Evolutionary conservation across 2,888 invertebrate genomes (phyloP).

Genomic region (Synanthedon formicaeformis): DNA sequence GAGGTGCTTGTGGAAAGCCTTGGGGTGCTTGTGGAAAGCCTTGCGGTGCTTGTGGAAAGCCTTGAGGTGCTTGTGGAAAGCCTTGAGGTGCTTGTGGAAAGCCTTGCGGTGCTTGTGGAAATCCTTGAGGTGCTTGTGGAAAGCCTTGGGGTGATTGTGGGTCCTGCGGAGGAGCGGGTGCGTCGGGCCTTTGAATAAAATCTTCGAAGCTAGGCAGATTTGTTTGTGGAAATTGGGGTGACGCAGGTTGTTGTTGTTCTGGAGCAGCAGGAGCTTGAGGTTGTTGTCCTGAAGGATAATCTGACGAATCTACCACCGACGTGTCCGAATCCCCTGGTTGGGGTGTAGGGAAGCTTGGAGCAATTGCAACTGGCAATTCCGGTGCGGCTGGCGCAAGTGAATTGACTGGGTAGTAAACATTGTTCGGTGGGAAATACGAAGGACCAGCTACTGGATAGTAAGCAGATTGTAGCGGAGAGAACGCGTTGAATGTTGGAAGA

Average conservation of each 20-base stretch:
- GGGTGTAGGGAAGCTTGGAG: constrained; percentile 19
- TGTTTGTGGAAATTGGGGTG: constrained; percentile 17
- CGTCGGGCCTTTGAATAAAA: constrained; percentile 3
- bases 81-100: too few relatives aligned
- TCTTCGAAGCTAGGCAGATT: constrained; percentile 16
- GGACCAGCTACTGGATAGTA: constrained; percentile 31
- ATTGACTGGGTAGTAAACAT: constrained; percentile 27
- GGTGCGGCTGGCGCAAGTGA: constrained; percentile 15
- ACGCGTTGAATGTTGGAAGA: constrained; percentile 27
- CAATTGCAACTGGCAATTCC: constrained; percentile 11
- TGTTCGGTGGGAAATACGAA: constrained; percentile 30
- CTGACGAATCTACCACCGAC: constrained; percentile 52
- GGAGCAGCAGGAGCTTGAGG: constrained; percentile 11
- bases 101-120: too few relatives aligned
- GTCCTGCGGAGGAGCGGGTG: constrained; percentile 1
- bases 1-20: constrained; percentile 17
- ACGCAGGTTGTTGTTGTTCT: constrained; percentile 14
- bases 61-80: too few relatives aligned
- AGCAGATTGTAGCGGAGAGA: constrained; percentile 25
- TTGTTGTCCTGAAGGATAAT: constrained; percentile 24
- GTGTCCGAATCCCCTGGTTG: constrained; percentile 38
- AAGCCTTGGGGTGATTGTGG: constrained; percentile 17
- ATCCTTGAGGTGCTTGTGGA: constrained; percentile 9
- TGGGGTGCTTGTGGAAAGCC: too few relatives aligned
- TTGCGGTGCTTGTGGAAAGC: too few relatives aligned